Evolutionary conservation across 2,113 vertebrate genomes (phyloP), one percentile per base, ranked within the genome.

Genomic region (Sorex araneus): DNA sequence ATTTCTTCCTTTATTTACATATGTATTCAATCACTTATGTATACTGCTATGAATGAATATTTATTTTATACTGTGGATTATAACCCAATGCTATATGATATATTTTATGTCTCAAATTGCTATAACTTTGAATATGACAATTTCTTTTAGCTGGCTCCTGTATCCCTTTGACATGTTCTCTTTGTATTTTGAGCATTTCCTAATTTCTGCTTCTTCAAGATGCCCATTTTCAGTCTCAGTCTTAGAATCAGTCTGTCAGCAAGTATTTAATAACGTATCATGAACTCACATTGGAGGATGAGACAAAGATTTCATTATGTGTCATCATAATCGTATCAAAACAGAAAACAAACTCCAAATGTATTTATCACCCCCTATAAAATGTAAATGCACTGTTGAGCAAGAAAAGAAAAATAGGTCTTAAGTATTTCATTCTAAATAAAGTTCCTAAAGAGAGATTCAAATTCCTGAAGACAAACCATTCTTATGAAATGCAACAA

Each of bases 371-470:
- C 8, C 18, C 64, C 23, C 23, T 1, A 66, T 19, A 66, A 66
- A 66, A 66, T 28, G 64, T 66, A 18, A 66, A 66, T 1, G 3
- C 64, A 75, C 27, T 87, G 30, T 34, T 45, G 64, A 28, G 32
- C 23, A 67, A 67, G 4, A 67, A 63, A 63, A 27, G 81, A 75
- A 80, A 34, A 12, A 82, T 69, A 86, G 30, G 28, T 87, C 84
- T 84, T 60, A 8, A 80, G 34, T 66, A 87, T 73, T 84, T 70
- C 36, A 84, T 87, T 92, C 7, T 90, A 92, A 90, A 8, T 79
- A 8, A 67, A 73, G 25, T 89, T 91, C 19, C 77, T 64, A 5
- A 73, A 73, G 21, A 73, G 70, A 40, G 90, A 90, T 9, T 80
- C 25, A 74, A 74, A 19, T 83, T 89, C 25, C 77, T 57, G 3